Evolutionary conservation across 2,888 invertebrate genomes (phyloP).

Genomic region (Scaptomyza tumidula): DNA sequence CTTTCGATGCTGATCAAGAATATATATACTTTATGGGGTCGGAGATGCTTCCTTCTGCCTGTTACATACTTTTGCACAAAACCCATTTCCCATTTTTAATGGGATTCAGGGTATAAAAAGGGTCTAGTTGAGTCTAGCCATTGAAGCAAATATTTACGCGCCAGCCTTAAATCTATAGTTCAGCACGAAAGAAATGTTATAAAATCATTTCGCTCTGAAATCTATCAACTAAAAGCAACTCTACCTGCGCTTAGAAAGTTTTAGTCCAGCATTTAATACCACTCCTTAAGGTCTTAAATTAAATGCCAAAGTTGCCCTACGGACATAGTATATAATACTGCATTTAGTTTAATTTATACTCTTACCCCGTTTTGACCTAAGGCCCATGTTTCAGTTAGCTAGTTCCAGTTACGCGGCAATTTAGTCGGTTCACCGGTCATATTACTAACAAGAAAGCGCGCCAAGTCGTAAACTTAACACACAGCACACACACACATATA

Average conservation of each 20-base stretch:
- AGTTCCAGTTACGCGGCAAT: constrained; percentile 14
- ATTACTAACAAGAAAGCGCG: constrained; percentile 50
- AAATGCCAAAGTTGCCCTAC: not conserved
- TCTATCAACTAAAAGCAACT: no score
- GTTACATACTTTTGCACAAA: no score
- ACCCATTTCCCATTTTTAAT: no score
- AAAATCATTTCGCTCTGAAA: no score
- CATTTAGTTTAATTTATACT: constrained; percentile 9
- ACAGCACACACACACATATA: constrained; percentile 11
- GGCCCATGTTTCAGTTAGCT: constrained; percentile 12
- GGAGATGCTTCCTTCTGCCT: no score
- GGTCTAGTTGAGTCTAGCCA: not conserved
- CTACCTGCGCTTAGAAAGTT: no score
- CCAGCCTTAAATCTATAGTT: not conserved
- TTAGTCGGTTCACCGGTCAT: constrained; percentile 36
- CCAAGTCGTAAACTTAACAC: constrained; percentile 39
- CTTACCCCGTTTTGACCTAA: not conserved
- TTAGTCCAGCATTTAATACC: not conserved
- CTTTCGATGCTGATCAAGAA: no score
- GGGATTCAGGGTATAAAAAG: no score
- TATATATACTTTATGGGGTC: no score
- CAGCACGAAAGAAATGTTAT: not conserved
- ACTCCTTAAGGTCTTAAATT: not conserved
- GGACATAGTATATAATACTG: constrained; percentile 7
- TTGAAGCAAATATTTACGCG: not conserved